Conservation (phyloP, 2,888 invertebrate genomes). For the Eremobia ochroleuca region DNA sequence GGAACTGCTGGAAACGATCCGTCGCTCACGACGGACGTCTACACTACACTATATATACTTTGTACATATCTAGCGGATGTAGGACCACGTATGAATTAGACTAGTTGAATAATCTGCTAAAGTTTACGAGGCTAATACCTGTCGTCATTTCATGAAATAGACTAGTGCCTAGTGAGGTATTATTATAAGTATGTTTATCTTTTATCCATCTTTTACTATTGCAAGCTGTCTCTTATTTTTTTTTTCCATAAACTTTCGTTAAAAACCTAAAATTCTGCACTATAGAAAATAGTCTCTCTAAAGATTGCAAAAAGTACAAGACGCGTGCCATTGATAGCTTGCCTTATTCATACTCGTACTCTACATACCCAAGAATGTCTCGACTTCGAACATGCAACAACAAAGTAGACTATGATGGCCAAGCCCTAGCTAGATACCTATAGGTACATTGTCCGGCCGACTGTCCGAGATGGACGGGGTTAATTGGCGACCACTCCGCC, state of each 20-base stretch:
- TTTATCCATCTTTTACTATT: not conserved
- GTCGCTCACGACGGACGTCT: not conserved
- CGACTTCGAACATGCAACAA: not conserved
- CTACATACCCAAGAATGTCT: not conserved
- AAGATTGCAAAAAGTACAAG: not conserved
- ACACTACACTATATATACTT: not conserved
- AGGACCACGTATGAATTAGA: conserved; percentile 10
- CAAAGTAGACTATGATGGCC: not conserved
- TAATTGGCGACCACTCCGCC: conserved; percentile 46
- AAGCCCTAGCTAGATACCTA: not conserved
- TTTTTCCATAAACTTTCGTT: not conserved
- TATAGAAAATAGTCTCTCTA: not conserved
- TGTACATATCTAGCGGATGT: not conserved
- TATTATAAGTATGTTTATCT: too few species aligned
- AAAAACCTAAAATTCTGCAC: not conserved
- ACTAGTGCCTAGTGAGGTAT: not conserved
- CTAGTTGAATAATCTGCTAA: not conserved
- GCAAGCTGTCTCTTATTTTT: not conserved
- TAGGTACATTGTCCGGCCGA: conserved; percentile 2
- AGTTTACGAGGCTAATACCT: not conserved
- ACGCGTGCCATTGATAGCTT: not conserved
- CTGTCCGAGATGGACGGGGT: conserved; percentile 14
- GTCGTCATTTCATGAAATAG: not conserved
- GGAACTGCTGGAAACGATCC: conserved; percentile 32
- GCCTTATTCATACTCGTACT: not conserved